Percentiles rank a stretch among this genome's conserved stretches.
phyloP scores from a whole-genome alignment of 2,888 invertebrate genomes.

The Oscheius sp. region DNA sequence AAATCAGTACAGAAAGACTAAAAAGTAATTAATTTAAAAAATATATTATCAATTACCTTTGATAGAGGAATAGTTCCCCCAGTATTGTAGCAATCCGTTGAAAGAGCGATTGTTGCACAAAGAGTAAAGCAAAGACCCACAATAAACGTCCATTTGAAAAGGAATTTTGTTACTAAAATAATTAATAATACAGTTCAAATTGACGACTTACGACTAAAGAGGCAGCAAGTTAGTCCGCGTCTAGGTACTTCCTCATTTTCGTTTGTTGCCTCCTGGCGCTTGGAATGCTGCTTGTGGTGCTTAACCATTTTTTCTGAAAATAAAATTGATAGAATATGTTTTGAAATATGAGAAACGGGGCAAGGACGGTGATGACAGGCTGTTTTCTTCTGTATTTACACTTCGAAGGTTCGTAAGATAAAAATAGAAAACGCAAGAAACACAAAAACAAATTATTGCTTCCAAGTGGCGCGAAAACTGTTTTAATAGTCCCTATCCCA shows the following conservation, averaged over 20 bases:
- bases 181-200: background rate
- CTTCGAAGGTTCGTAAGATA: too few relatives aligned
- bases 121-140: background rate
- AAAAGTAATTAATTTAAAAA: background rate
- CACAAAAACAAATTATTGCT: too few relatives aligned
- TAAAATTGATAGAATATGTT: background rate
- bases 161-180: constrained; percentile 3
- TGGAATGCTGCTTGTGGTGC: constrained; percentile 1
- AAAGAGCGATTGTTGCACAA: constrained; percentile 1
- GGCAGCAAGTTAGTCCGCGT: background rate
- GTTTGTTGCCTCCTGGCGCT: too few relatives aligned
- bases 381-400: too few relatives aligned
- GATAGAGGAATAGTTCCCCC: constrained; percentile 39
- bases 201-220: constrained; percentile 7
- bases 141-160: constrained; percentile 3
- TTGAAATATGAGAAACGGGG: too few relatives aligned
- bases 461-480: too few relatives aligned
- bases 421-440: too few relatives aligned
- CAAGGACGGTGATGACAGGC: too few relatives aligned
- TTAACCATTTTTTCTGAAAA: constrained; percentile 14
- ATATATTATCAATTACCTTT: too few relatives aligned
- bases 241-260: background rate
- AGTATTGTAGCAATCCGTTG: constrained; percentile 26
- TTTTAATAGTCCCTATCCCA: too few relatives aligned
- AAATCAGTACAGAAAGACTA: constrained; percentile 46